These are phyloP conservation scores for Styela plicata DNA, from an alignment of 23 tunicate species.

Conservation along the genomic window DNA sequence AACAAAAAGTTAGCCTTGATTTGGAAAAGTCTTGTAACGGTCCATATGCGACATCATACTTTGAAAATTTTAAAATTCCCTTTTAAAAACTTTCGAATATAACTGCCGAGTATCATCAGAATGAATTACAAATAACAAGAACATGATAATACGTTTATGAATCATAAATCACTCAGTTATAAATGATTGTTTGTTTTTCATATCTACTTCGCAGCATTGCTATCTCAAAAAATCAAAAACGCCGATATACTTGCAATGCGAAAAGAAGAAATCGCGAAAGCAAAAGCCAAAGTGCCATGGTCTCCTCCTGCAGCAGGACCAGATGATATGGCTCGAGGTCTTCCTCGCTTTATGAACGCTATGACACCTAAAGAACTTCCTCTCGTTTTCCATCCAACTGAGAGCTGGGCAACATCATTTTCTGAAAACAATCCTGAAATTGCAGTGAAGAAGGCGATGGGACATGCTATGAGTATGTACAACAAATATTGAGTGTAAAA, in stretches of 20 bases:
- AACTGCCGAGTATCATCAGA: too few species aligned
- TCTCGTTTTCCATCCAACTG: slow-evolving; percentile 32
- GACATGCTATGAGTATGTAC: neutral
- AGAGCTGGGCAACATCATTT: neutral
- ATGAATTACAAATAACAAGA: too few species aligned
- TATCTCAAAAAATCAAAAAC: neutral
- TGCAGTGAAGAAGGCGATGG: slow-evolving; percentile 3
- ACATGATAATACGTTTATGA: too few species aligned
- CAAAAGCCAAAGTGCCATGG: slow-evolving; percentile 28
- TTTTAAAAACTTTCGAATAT: too few species aligned
- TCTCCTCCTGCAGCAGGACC: slow-evolving; percentile 25
- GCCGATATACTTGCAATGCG: neutral
- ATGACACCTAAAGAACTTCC: slow-evolving; percentile 27
- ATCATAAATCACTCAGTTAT: too few species aligned
- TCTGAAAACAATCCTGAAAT: neutral
- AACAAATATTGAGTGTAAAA: too few species aligned
- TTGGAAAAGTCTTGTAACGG: too few species aligned
- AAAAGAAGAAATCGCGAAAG: slow-evolving; percentile 23
- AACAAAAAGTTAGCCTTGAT: too few species aligned
- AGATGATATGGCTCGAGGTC: slow-evolving; percentile 20
- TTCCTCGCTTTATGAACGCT: slow-evolving; percentile 43
- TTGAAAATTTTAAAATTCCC: too few species aligned
- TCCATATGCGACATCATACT: too few species aligned
- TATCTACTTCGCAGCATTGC: neutral
- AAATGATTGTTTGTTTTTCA: too few species aligned